Evolutionary conservation across 2,113 vertebrate species (phyloP), one percentile per base, ranked within the genome.

Genomic region (Spheniscus mendiculus): DNA sequence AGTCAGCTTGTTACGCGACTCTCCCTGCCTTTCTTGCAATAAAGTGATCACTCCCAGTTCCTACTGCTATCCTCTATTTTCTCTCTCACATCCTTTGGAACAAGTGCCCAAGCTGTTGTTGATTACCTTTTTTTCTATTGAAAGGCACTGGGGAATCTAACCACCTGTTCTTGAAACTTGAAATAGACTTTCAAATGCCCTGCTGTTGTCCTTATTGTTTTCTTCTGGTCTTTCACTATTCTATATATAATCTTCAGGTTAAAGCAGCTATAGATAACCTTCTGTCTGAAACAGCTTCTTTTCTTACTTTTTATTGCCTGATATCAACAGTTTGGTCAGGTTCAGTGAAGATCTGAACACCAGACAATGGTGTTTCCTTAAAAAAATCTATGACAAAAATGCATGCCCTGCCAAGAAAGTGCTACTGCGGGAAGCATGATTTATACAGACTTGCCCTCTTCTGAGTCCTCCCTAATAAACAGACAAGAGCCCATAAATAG

Each of bases 151-250:
- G 25, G 69, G 58, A 74, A 92, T 82, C 77, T 91, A 91, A 84
- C 53, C 65, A 91, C 49, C 80, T 81, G 42, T 69, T 95, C 53
- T 23, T 87, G 65, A 87, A 96, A 84, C 40, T 65, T 85, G 86
- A 92, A 89, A 84, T 84, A 96, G 90, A 74, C 59, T 87, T 94
- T 40, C 25, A 88, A 92, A 92, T 69, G 49, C 40, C 63, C 83
- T 65, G 80, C 87, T 95, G 89, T 73, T 95, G 73, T 47, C 47
- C 49, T 49, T 79, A 84, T 30, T 91, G 66, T 87, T 94, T 95
- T 84, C 29, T 87, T 80, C 50, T 63, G 13, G 20, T 72, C 45
- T 95, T 94, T 89, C 49, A 83, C 53, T 65, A 47, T 80, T 95
- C 30, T 42, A 21, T 20, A 81, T 23, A 66, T 30, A 69, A 85